Percentiles rank a stretch among this genome's conserved stretches.
Evolutionary conservation across 2,888 invertebrate species (phyloP).

Genomic region (Tipula lateralis): DNA sequence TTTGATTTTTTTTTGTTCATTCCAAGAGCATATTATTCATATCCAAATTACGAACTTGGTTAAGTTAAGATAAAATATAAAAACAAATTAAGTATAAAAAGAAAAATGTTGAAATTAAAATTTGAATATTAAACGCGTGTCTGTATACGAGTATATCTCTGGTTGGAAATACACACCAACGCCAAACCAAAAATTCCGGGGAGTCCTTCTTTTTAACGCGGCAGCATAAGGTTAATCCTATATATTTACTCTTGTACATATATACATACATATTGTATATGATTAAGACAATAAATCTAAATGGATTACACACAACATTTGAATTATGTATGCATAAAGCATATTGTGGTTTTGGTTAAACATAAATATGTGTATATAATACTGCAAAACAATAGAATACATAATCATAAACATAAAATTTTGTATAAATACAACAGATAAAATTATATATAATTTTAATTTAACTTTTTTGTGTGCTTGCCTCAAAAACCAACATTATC

Average conservation of each 20-base stretch:
- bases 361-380: neutral
- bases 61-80: neutral
- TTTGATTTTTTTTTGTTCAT: neutral
- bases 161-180: too few relatives aligned
- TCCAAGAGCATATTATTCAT: neutral
- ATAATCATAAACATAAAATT: constrained; percentile 24
- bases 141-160: too few relatives aligned
- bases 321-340: constrained; percentile 30
- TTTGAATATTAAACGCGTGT: neutral
- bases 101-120: neutral
- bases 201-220: neutral
- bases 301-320: constrained; percentile 32
- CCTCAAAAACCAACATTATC: constrained; percentile 11
- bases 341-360: constrained; percentile 19
- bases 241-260: neutral
- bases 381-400: constrained; percentile 1
- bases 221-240: constrained; percentile 52
- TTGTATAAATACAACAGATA: neutral
- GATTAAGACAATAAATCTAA: constrained; percentile 63
- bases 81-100: neutral
- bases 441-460: neutral
- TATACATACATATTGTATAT: constrained; percentile 42
- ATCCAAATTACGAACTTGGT: neutral
- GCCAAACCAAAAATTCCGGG: neutral
- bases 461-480: neutral